Base-by-base conservation (phyloP, 2,888 invertebrate species). In the Dolomedes plantarius region DNA sequence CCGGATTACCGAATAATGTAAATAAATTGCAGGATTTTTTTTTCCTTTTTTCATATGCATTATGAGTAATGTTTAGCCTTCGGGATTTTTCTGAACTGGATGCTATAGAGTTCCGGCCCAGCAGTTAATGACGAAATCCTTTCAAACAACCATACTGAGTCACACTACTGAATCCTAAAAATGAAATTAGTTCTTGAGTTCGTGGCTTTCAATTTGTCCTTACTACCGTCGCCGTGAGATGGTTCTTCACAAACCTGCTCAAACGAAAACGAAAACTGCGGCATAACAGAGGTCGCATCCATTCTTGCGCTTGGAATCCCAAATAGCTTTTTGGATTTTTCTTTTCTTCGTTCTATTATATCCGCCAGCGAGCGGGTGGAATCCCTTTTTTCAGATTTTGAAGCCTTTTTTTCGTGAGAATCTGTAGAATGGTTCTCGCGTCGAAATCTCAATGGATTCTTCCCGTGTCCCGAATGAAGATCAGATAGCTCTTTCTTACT, bases 281-380 rank as follows among this genome's bases (percentile, higher is more conserved):
- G 29, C 31, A n/a, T 13, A 65, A 65, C 29, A 65, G 29, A 65
- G 65, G 65, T 23, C 65, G 29, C 65, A 31, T 29, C 13, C 65
- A 29, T 65, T 29, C n/a, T 7, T 65, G 29, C 65, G 65, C 62
- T 28, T 29, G 2, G 65, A 11, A 65, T 65, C 31, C 65, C 16
- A 31, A 29, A 65, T n/a, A 56, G 56, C 23, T 56, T 46, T 46
- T 23, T 5, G 19, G 23, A 5, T 9, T 19, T 56, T 23, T 2
- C 29, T 65, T 65, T 65, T 65, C 31, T 65, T 65, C 31, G 11
- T 65, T 29, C 31, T 29, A 56, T 56, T 56, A 46, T 46, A 46
- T 56, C 23, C 23, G 56, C 56, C 56, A 16, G 41, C 9, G 9
- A 2, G 16, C 41, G 41, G n/a, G 9, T 56, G 56, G 23, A 56